phyloP scores from a whole-genome alignment of 2,113 vertebrate genomes.

The Mesocricetus auratus region DNA sequence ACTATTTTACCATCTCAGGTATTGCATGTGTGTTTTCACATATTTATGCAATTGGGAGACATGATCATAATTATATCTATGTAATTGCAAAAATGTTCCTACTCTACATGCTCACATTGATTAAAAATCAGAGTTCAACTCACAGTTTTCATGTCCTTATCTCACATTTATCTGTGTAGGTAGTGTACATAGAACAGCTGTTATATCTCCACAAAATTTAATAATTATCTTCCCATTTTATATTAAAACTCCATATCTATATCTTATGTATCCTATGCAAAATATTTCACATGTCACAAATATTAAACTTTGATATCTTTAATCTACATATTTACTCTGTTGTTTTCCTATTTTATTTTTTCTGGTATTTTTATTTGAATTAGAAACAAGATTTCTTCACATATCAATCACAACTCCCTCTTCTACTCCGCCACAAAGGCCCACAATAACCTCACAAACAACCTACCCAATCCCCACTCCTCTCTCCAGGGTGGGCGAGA shows the following conservation, averaged over 20 bases:
- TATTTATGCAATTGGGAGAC: background rate
- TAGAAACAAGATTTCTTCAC: too few relatives aligned
- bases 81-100: background rate
- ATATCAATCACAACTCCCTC: too few relatives aligned
- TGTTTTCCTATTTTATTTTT: too few relatives aligned
- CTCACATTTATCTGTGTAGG: background rate
- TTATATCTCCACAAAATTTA: background rate
- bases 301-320: background rate
- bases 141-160: background rate
- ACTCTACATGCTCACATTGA: background rate
- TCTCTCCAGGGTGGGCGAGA: too few relatives aligned
- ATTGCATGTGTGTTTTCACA: background rate
- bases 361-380: too few relatives aligned
- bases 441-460: too few relatives aligned
- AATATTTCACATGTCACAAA: background rate
- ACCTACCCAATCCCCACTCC: too few relatives aligned
- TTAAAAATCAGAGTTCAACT: background rate
- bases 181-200: background rate
- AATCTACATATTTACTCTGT: background rate
- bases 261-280: background rate
- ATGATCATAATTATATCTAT: background rate
- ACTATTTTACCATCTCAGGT: background rate
- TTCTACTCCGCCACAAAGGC: too few relatives aligned
- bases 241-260: background rate
- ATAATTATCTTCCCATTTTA: background rate